phyloP scores from a whole-genome alignment of 2,113 vertebrate genomes.

The Psammodynastes pulverulentus region DNA sequence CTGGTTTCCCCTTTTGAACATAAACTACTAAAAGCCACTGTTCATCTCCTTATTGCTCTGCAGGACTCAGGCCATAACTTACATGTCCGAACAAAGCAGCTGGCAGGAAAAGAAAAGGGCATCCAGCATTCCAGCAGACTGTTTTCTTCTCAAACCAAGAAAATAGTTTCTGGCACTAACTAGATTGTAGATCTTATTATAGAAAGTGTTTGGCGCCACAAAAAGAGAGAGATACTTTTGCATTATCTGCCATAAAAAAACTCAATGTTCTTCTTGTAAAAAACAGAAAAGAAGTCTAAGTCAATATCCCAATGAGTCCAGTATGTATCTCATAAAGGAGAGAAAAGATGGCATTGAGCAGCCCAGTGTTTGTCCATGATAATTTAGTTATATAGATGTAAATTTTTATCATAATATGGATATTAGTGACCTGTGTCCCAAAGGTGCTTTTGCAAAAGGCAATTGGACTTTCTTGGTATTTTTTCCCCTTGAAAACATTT shows the following conservation, averaged over 20 bases:
- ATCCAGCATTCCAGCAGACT: slow-evolving; percentile 51
- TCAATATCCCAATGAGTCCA: slow-evolving; percentile 6
- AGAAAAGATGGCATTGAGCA: background rate
- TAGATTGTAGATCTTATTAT: slow-evolving; percentile 12
- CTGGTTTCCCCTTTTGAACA: slow-evolving; percentile 49
- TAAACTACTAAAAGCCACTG: slow-evolving; percentile 54
- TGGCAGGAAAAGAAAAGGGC: slow-evolving; percentile 53
- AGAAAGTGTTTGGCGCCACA: background rate
- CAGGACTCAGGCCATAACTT: slow-evolving; percentile 60
- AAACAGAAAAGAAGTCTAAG: background rate
- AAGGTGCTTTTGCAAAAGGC: background rate
- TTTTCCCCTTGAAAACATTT: background rate
- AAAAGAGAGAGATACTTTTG: background rate
- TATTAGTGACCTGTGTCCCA: background rate
- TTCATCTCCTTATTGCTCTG: slow-evolving; percentile 52
- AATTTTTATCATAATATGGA: background rate
- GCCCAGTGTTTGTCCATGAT: background rate
- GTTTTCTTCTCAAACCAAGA: slow-evolving; percentile 53
- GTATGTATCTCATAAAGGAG: background rate
- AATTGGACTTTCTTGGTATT: background rate
- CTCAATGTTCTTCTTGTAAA: background rate
- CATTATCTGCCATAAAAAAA: background rate
- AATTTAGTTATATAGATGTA: background rate
- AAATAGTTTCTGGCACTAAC: slow-evolving; percentile 55
- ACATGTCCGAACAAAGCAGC: slow-evolving; percentile 53